Conservation (phyloP, 2,888 invertebrate genomes). For the Watsonalla cultraria region DNA sequence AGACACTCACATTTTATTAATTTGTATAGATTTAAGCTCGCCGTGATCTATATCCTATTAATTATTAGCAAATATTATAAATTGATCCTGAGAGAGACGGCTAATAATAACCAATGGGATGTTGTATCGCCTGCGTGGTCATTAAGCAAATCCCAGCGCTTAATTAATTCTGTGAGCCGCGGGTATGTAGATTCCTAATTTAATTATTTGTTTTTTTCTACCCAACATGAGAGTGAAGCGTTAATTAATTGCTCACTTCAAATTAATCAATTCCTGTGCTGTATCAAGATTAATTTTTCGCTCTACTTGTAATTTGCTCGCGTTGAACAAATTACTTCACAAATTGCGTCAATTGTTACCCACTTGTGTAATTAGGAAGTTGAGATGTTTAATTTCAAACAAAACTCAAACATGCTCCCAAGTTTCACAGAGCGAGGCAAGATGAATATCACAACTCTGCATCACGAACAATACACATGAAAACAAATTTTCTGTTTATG, state of each 20-base stretch:
- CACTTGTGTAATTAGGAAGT: background rate
- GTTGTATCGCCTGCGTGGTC: constrained; percentile 27
- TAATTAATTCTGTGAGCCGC: constrained; percentile 43
- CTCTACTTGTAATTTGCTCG: background rate
- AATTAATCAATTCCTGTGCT: background rate
- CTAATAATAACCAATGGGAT: constrained; percentile 40
- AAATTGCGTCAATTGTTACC: background rate
- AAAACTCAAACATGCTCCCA: background rate
- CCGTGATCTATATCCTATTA: constrained; percentile 38
- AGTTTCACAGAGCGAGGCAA: background rate
- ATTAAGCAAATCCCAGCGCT: constrained; percentile 53
- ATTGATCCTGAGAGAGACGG: constrained; percentile 49
- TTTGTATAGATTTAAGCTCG: background rate
- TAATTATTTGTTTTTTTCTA: background rate
- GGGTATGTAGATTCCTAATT: constrained; percentile 6
- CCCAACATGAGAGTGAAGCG: background rate
- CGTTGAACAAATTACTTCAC: background rate
- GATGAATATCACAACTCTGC: background rate
- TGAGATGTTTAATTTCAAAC: background rate
- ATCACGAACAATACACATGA: background rate
- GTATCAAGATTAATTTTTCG: background rate
- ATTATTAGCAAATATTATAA: constrained; percentile 53
- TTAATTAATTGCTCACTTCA: constrained; percentile 3
- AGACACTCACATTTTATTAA: too few species aligned
- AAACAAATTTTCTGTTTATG: background rate